Conservation (phyloP, 2,888 invertebrate species). For the Stenotaenia linearis region DNA sequence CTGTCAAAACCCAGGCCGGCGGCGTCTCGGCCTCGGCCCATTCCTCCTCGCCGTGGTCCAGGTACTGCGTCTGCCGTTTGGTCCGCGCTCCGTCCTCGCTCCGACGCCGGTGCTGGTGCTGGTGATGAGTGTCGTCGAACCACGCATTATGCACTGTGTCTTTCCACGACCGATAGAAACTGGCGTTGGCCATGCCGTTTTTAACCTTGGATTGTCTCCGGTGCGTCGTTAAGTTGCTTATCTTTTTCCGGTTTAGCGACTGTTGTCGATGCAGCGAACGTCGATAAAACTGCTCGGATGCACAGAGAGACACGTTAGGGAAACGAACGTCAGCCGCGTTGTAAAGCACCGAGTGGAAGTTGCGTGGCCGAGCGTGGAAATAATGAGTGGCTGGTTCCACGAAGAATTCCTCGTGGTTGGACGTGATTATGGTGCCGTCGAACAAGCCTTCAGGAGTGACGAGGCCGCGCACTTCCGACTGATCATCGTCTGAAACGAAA, state of each 20-base stretch:
- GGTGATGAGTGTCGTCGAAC: neutral
- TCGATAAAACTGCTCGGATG: constrained; percentile 57
- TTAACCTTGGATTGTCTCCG: neutral
- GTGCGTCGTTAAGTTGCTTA: constrained; percentile 8
- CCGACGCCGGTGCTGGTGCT: neutral
- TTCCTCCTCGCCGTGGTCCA: constrained; percentile 27
- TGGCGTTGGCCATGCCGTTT: neutral
- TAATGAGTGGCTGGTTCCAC: constrained; percentile 73
- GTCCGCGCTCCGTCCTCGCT: neutral
- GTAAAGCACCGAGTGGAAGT: constrained; percentile 78
- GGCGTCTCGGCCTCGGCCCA: constrained; percentile 1
- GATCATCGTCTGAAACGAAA: constrained; percentile 64
- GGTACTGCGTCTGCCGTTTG: constrained; percentile 30
- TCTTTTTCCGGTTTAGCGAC: neutral
- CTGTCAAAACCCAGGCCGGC: neutral
- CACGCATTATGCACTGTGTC: constrained; percentile 28
- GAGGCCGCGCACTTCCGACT: constrained; percentile 74
- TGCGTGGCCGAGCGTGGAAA: constrained; percentile 38
- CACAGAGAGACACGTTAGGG: constrained; percentile 50
- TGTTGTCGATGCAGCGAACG: constrained; percentile 13
- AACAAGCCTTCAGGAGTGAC: constrained; percentile 80
- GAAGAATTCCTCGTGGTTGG: constrained; percentile 67
- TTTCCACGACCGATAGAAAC: constrained; percentile 28
- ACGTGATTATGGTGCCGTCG: constrained; percentile 78
- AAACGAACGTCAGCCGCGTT: constrained; percentile 65